These are phyloP conservation scores for Petrocephalus sullivani DNA, from an alignment of 2,797 vertebrate genomes.

Conservation along the genomic window DNA sequence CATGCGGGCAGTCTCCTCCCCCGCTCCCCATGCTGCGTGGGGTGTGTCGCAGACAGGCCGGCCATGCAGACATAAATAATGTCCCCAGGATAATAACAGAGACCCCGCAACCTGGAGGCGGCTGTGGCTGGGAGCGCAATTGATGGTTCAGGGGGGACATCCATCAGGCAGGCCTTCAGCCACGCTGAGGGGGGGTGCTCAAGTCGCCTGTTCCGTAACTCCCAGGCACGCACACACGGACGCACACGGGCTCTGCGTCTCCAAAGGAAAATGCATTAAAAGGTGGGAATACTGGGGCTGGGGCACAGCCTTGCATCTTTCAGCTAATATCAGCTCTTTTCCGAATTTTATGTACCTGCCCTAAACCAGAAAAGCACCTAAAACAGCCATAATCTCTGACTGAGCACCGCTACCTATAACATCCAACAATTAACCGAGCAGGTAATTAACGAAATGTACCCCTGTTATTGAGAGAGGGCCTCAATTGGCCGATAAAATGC, in stretches of 20 bases:
- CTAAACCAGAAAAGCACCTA: constrained; percentile 5
- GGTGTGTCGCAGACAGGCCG: neutral
- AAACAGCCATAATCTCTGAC: neutral
- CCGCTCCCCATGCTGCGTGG: neutral
- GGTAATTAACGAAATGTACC: neutral
- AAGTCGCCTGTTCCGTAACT: neutral
- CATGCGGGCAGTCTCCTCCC: neutral
- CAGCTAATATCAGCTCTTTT: neutral
- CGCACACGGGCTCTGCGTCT: neutral
- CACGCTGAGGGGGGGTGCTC: constrained; percentile 23
- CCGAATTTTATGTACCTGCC: neutral
- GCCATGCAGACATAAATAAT: constrained; percentile 21
- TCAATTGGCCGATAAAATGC: neutral
- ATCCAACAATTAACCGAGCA: neutral
- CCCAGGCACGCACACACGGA: neutral
- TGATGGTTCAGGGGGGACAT: constrained; percentile 24
- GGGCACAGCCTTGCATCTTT: neutral
- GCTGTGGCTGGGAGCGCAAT: constrained; percentile 26
- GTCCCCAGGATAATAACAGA: constrained; percentile 22
- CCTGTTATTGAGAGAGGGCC: neutral
- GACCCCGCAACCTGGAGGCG: constrained; percentile 20
- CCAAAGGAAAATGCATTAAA: neutral
- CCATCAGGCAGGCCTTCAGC: constrained; percentile 23
- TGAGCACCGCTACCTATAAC: neutral
- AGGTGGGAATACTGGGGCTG: neutral